phyloP scores from a whole-genome alignment of 2,888 invertebrate genomes.

The Vesta saturnalis region DNA sequence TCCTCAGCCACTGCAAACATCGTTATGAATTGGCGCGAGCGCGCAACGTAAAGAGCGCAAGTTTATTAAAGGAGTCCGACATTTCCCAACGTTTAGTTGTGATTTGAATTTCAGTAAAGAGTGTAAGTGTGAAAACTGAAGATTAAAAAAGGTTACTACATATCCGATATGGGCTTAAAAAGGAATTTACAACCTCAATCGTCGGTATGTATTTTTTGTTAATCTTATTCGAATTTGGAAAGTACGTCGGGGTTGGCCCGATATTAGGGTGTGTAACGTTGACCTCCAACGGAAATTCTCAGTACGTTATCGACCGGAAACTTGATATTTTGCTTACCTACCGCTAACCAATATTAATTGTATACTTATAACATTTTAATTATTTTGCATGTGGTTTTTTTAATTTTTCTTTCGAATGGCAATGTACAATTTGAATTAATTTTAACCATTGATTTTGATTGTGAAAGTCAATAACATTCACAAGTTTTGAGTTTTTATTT shows the following conservation, averaged over 20 bases:
- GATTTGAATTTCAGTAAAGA: constrained; percentile 12
- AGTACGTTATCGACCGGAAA: not conserved
- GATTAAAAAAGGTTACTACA: not conserved
- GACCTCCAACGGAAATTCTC: constrained; percentile 4
- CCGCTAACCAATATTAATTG: no score
- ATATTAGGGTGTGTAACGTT: constrained; percentile 38
- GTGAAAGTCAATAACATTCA: no score
- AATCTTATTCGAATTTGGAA: constrained; percentile 1
- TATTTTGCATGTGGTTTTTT: no score
- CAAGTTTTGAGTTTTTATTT: no score
- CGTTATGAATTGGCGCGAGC: constrained; percentile 28
- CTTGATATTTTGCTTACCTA: no score
- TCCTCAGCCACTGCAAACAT: constrained; percentile 16
- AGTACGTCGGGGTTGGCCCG: constrained; percentile 37
- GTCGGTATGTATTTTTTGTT: constrained; percentile 24
- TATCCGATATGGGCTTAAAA: constrained; percentile 27
- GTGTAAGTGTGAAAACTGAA: not conserved
- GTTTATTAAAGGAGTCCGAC: constrained; percentile 23
- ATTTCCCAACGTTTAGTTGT: constrained; percentile 29
- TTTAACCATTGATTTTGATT: no score
- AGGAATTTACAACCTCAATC: constrained; percentile 29
- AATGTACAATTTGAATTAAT: no score
- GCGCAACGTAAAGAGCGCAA: constrained; percentile 19
- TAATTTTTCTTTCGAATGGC: no score
- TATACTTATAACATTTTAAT: no score